Percentiles rank a stretch among this genome's conserved stretches.
These are phyloP conservation scores for Volucella bombylans DNA, from an alignment of 2,888 invertebrate species.

Conservation along the genomic window DNA sequence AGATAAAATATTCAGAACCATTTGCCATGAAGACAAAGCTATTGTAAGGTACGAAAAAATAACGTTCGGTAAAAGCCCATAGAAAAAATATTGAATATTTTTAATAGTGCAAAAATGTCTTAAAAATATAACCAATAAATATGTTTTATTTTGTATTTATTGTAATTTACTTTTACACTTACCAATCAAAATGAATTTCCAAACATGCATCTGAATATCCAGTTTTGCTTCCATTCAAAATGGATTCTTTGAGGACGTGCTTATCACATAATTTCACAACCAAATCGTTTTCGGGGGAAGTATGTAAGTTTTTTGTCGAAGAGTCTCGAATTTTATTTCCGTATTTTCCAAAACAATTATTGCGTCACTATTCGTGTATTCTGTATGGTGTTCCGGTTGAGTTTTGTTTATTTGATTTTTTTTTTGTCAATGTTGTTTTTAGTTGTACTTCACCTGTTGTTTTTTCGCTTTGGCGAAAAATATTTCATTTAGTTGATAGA, in stretches of 20 bases:
- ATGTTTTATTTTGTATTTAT: background rate
- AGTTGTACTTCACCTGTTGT: constrained; percentile 37
- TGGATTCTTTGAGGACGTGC: constrained; percentile 66
- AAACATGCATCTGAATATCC: constrained; percentile 77
- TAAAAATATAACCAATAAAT: background rate
- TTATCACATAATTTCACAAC: constrained; percentile 71
- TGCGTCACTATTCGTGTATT: no score
- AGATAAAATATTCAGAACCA: no score
- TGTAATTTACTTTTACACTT: constrained; percentile 48
- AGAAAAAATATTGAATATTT: no score
- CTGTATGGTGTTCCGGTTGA: background rate
- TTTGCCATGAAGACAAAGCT: no score
- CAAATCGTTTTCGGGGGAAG: background rate
- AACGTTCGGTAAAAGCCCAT: no score
- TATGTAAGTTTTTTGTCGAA: background rate
- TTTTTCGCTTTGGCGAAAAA: constrained; percentile 10
- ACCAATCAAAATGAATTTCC: constrained; percentile 77
- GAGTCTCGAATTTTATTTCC: constrained; percentile 22
- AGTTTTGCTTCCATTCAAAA: constrained; percentile 76
- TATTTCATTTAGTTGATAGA: constrained; percentile 56
- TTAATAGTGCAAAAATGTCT: background rate
- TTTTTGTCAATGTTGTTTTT: constrained; percentile 22
- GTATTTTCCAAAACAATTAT: no score
- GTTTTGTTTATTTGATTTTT: background rate
- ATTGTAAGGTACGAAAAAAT: no score